Evolutionary conservation across 2,113 vertebrate genomes (phyloP), one percentile per base, ranked within the genome.

Genomic region (Poeciliopsis turrubarensis): DNA sequence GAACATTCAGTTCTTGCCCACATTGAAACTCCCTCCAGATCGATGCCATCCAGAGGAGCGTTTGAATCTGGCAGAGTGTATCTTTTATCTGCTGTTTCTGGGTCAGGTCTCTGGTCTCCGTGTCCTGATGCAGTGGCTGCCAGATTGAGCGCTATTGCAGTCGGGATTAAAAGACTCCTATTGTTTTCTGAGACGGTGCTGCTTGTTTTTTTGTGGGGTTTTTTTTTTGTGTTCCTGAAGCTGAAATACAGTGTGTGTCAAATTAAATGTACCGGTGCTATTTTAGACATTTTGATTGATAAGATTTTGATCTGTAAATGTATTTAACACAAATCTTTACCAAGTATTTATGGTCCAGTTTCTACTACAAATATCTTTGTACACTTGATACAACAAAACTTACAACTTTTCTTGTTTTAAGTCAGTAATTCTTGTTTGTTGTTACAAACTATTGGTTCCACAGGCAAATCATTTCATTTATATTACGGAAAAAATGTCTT

Each of bases 21-120:
- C 54, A 30, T 30, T 68, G 54, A 78, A 14, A 2, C 64, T 74
- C 62, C 54, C 57, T 25, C 25, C 26, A 17, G 57, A 79, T 90
- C 88, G 72, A 81, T 80, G 72, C 5, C 63, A 9, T 72, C 63
- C 65, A 27, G 69, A 61, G 60, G 72, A 26, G 54, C 62, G 60
- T 70, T 44, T 70, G 71, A 68, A 60, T 65, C 61, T 69, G 63
- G 60, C 66, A 60, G 39, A 70, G 30, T 34, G 41, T 70, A 25
- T 79, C 74, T 81, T 86, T 84, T 74, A 77, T 74, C 68, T 65
- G 65, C 61, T 62, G 47, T 81, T 83, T 74, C 22, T 80, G 70
- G 70, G 41, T 86, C 84, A 82, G 19, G 47, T 71, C 61, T 77
- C 71, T 51, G 26, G 41, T 70, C 54, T 77, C 51, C 19, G 0